These are phyloP conservation scores for Apus apus DNA, from an alignment of 2,113 vertebrate genomes.

Conservation along the genomic window DNA sequence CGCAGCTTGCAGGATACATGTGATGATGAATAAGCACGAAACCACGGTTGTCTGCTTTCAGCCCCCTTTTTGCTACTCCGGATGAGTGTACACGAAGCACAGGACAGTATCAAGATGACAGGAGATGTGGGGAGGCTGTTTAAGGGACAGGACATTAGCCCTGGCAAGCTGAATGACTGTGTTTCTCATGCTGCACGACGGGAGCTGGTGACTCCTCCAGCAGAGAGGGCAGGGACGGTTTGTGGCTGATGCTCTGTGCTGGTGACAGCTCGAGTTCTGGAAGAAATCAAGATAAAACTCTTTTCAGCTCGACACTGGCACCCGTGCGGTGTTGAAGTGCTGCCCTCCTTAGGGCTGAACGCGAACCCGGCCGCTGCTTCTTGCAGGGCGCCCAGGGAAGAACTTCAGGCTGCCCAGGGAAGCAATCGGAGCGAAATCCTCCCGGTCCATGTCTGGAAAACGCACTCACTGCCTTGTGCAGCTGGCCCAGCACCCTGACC, in stretches of 20 bases:
- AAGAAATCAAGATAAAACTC: neutral
- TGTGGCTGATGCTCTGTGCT: neutral
- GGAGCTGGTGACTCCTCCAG: neutral
- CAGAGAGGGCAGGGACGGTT: accelerated
- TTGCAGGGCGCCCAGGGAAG: neutral
- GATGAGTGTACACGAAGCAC: neutral
- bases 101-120: neutral
- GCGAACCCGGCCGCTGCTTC: neutral
- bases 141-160: neutral
- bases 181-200: accelerated
- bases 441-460: neutral
- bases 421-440: accelerated
- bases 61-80: neutral
- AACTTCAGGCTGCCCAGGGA: neutral
- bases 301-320: accelerated
- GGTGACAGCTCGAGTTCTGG: neutral
- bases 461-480: accelerated
- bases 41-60: neutral
- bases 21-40: slow-evolving; percentile 29
- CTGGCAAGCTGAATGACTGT: accelerated
- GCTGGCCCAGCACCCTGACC: accelerated
- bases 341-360: neutral
- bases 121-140: neutral
- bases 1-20: neutral
- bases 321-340: neutral